These are phyloP conservation scores for Druon quercuslanigerum DNA, from an alignment of 1,140 invertebrate species.

Conservation along the genomic window DNA sequence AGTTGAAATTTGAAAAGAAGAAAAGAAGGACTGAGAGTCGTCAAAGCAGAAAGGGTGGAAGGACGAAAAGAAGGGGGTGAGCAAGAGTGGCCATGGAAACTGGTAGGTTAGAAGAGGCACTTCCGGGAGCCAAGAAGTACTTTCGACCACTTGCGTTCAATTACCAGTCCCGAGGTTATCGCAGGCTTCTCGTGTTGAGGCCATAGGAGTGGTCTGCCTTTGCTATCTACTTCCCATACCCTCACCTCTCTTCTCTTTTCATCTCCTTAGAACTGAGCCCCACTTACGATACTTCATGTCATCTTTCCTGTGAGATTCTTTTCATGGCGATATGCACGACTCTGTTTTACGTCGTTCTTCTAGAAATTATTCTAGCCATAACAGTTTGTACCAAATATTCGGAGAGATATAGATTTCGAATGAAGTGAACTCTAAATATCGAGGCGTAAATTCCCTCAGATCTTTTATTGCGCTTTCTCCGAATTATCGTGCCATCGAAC, in stretches of 20 bases:
- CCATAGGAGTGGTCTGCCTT: constrained; percentile 57
- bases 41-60: constrained; percentile 35
- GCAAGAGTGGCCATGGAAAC: constrained; percentile 34
- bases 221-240: not conserved
- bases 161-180: constrained; percentile 66
- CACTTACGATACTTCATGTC: too few relatives aligned
- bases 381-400: too few relatives aligned
- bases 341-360: too few relatives aligned
- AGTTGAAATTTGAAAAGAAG: constrained; percentile 17
- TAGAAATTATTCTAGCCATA: too few relatives aligned
- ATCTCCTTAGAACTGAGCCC: not conserved
- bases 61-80: constrained; percentile 24
- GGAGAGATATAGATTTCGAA: too few relatives aligned
- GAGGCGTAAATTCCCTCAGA: not conserved
- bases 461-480: not conserved
- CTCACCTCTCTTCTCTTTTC: constrained; percentile 23
- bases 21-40: constrained; percentile 27
- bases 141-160: constrained; percentile 69
- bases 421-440: too few relatives aligned
- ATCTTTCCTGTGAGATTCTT: too few relatives aligned
- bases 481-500: constrained; percentile 18
- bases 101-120: constrained; percentile 48
- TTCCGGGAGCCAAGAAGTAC: constrained; percentile 64
- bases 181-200: constrained; percentile 59
- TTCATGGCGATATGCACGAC: too few relatives aligned